Conservation (phyloP, 2,797 vertebrate species). For the Sebastes hubbsi region DNA sequence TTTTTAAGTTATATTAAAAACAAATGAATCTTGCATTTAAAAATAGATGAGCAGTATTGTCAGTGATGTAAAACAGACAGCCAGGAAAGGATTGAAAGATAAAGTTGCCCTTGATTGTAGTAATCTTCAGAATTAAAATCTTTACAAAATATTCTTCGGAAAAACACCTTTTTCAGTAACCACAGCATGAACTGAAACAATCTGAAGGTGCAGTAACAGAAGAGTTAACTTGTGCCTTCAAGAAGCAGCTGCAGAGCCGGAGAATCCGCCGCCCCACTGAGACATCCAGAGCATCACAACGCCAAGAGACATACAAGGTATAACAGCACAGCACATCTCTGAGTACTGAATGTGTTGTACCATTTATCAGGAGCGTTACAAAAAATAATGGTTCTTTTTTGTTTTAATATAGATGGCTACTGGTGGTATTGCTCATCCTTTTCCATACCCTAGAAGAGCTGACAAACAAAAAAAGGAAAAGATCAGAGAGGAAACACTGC, state of each 20-base stretch:
- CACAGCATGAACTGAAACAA: neutral
- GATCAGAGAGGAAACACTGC: rapidly evolving
- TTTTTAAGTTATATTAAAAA: no score
- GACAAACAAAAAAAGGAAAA: rapidly evolving
- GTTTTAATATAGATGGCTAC: neutral
- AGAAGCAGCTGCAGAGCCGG: neutral
- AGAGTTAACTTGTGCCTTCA: neutral
- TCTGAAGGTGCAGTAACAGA: neutral
- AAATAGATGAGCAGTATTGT: no score
- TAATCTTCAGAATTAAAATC: no score
- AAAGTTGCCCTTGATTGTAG: no score
- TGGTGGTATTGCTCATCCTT: rapidly evolving
- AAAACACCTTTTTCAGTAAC: no score
- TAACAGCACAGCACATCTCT: neutral
- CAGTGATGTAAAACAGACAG: no score
- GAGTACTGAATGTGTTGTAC: neutral
- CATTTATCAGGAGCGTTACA: neutral
- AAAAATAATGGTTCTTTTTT: neutral
- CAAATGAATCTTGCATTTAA: no score
- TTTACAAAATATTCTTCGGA: no score
- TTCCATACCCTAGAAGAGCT: rapidly evolving
- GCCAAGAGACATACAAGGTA: neutral
- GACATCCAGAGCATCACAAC: neutral
- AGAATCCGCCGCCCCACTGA: rapidly evolving
- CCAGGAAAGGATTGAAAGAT: no score